Conservation (phyloP, 2,113 vertebrate species). For the Spea multiplicata region DNA sequence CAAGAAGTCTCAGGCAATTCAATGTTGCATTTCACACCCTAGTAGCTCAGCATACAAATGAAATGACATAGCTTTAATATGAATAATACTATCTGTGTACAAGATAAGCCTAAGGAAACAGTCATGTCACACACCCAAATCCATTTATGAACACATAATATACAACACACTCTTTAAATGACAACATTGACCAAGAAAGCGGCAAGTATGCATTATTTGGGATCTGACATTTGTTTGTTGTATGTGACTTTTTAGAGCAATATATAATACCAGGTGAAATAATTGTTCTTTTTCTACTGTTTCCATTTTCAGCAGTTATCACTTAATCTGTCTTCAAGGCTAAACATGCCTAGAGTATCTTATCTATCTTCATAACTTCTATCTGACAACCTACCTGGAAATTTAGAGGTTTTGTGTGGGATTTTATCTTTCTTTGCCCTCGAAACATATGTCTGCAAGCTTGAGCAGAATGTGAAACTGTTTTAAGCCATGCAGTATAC, state of each 20-base stretch:
- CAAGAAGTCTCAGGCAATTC: not conserved
- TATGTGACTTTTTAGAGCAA: slow-evolving; percentile 10
- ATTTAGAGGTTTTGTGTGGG: not conserved
- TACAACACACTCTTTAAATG: not conserved
- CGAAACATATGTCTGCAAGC: slow-evolving; percentile 14
- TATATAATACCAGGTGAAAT: slow-evolving; percentile 12
- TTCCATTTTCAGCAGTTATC: slow-evolving; percentile 2
- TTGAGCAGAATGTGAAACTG: not conserved
- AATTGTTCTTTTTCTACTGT: slow-evolving; percentile 26
- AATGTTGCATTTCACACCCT: not conserved
- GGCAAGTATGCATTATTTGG: slow-evolving; percentile 6
- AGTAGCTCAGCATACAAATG: not conserved
- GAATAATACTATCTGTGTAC: slow-evolving; percentile 5
- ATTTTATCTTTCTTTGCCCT: slow-evolving; percentile 14
- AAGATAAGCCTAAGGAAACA: slow-evolving; percentile 20
- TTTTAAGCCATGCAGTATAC: not conserved
- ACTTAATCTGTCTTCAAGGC: slow-evolving; percentile 33
- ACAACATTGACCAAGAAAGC: not conserved
- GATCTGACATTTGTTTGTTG: slow-evolving; percentile 16
- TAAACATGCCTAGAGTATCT: slow-evolving; percentile 8
- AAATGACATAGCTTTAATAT: not conserved
- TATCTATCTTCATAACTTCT: slow-evolving; percentile 24
- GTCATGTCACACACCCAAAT: not conserved
- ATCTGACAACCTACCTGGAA: slow-evolving; percentile 14
- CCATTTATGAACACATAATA: slow-evolving; percentile 1